Evolutionary conservation across 2,797 vertebrate species (phyloP), one percentile per base, ranked within the genome.

Genomic region (Tarsius wallacei): DNA sequence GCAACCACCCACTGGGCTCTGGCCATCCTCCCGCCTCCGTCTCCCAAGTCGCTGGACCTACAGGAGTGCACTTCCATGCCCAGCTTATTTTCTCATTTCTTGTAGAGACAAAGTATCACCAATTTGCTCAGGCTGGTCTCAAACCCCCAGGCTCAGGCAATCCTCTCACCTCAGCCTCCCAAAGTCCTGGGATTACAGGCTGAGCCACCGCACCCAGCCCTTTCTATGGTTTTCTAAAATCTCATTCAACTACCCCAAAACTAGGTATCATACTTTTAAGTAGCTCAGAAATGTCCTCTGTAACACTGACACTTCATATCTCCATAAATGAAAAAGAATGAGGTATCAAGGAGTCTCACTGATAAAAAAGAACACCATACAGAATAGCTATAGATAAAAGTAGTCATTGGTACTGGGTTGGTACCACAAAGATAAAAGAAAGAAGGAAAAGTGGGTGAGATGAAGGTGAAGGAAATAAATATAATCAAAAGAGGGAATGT

Each of bases 201-300:
- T 42, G 42, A 42, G 42, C 42, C 42, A 42, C 42, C 4, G 42
- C 42, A 21, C 33, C 63, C 11, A 78, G 24, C 5, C 6, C 12
- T 47, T 82, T 33, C 22, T 80, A 53, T 33, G 22, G 36, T 78
- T 78, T 93, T 90, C 78, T 61, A 64, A 90, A 89, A 70, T 64
- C 17, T 88, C 16, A 93, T n/a, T 95, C 24, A 82, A 64, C 63
- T 96, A 49, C n/a, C 31, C 53, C 24, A 63, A 78, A 89, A 90
- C 15, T 47, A 66, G 4, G 24, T 17, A 36, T 74, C 9, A 17
- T 24, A 59, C 8, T 84, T 94, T 74, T 15, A 70, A 96, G 33
- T 16, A 74, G 26, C 28, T 93, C 51, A 88, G 47, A 10, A 82
- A 89, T 76, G 24, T 8, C 53, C 42, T 87, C n/a, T 47, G 24